These are phyloP conservation scores for Cheumatopsyche charites DNA, from an alignment of 1,140 invertebrate species.

Conservation along the genomic window DNA sequence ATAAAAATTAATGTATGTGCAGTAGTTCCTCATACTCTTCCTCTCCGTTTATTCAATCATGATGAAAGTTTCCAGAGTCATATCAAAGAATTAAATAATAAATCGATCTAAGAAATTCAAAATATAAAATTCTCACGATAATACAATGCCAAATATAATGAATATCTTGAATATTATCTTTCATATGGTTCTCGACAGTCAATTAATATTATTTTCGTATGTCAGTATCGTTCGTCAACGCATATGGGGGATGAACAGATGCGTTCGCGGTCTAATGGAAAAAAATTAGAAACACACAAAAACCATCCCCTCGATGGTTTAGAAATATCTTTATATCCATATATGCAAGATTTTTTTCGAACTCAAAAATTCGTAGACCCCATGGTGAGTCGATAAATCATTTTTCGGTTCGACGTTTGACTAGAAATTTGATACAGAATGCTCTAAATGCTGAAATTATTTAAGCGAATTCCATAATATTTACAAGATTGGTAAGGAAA, in stretches of 20 bases:
- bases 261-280: background rate
- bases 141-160: too few relatives aligned
- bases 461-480: too few relatives aligned
- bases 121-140: too few relatives aligned
- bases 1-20: too few relatives aligned
- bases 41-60: too few relatives aligned
- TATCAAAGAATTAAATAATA: too few relatives aligned
- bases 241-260: slow-evolving; percentile 11
- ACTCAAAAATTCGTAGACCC: slow-evolving; percentile 15
- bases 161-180: too few relatives aligned
- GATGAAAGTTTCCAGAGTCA: too few relatives aligned
- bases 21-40: too few relatives aligned
- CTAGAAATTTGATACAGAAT: slow-evolving; percentile 11
- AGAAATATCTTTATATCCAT: background rate
- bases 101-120: too few relatives aligned
- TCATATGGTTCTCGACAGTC: background rate
- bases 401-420: slow-evolving; percentile 18
- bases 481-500: too few relatives aligned
- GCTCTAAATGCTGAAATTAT: background rate
- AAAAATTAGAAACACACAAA: background rate
- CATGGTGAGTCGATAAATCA: slow-evolving; percentile 33
- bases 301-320: background rate
- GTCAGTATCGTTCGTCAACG: background rate
- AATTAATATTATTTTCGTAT: slow-evolving; percentile 5
- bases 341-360: slow-evolving; percentile 10